Evolutionary conservation across 2,113 vertebrate genomes (phyloP), one percentile per base, ranked within the genome.

Genomic region (Dasyornis broadbenti): DNA sequence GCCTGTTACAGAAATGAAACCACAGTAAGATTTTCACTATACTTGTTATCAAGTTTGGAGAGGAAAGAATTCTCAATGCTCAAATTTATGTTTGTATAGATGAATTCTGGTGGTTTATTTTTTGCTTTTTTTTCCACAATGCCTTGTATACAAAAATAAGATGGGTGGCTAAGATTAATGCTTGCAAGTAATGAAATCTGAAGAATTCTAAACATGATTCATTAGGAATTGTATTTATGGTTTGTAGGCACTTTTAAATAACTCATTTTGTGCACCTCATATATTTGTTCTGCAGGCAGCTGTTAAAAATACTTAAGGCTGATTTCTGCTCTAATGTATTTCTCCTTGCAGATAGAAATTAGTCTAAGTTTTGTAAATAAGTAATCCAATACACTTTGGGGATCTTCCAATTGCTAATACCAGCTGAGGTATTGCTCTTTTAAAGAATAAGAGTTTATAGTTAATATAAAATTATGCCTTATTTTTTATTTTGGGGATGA

Each of bases 351-450:
- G 70, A 72, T 42, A 57, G 14, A 77, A 82, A 82, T 89, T 77
- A 85, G 45, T 85, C 50, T 72, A 87, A 94, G 19, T 94, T 92
- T 86, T 94, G 54, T 39, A 88, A 87, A 82, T 70, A 91, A 56
- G 19, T 79, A 80, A 92, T 80, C 13, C 60, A 82, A 21, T 85
- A 94, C 90, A 13, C 21, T 80, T 65, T 82, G 39, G 21, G 33
- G 50, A 93, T 8, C 33, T 91, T 70, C 63, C 27, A 57, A 84
- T 18, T 75, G 8, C 35, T 63, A 89, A 39, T 54, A 83, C 1
- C 37, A 61, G 30, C 23, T 63, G 42, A 77, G 19, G 17, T 89
- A 50, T 33, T 82, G 21, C 75, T 81, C 1, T 70, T 92, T 69
- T 27, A 21, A 69, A 83, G 93, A 68, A 30, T 7, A 47, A 45